Conservation (phyloP, 2,113 vertebrate species). For the Brachyistius frenatus region DNA sequence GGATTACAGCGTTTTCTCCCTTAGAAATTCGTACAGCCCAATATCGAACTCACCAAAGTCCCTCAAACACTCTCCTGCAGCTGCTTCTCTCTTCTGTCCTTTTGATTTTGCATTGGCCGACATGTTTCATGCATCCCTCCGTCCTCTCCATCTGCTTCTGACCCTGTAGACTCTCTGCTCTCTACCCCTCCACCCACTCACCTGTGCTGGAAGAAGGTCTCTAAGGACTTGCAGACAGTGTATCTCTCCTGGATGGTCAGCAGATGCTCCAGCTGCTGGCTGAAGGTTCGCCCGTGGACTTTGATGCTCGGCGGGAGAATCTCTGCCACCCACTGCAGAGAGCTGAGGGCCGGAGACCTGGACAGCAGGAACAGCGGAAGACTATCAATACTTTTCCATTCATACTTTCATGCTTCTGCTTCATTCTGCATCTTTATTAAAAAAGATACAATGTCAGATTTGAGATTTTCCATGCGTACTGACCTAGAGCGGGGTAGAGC, state of each 20-base stretch:
- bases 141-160: no score
- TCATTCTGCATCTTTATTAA: neutral
- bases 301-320: conserved; percentile 97
- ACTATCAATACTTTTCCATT: neutral
- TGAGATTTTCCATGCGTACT: neutral
- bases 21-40: neutral
- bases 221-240: conserved; percentile 92
- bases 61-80: neutral
- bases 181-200: conserved; percentile 51
- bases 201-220: conserved; percentile 99
- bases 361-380: conserved; percentile 44
- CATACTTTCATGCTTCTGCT: neutral
- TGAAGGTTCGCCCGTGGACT: conserved; percentile 95
- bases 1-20: neutral
- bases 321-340: conserved; percentile 98
- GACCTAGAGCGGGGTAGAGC: conserved; percentile 80
- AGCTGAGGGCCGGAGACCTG: conserved; percentile 92
- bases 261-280: conserved; percentile 96
- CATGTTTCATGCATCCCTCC: neutral
- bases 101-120: no score
- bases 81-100: neutral
- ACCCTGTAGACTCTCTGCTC: neutral
- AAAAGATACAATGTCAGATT: neutral
- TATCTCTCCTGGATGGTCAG: conserved; percentile 95
- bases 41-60: neutral